A percentile compares a stretch with the other conserved stretches of the same genome.
phyloP scores from a whole-genome alignment of 2,888 invertebrate species.

The Polia nebulosa region DNA sequence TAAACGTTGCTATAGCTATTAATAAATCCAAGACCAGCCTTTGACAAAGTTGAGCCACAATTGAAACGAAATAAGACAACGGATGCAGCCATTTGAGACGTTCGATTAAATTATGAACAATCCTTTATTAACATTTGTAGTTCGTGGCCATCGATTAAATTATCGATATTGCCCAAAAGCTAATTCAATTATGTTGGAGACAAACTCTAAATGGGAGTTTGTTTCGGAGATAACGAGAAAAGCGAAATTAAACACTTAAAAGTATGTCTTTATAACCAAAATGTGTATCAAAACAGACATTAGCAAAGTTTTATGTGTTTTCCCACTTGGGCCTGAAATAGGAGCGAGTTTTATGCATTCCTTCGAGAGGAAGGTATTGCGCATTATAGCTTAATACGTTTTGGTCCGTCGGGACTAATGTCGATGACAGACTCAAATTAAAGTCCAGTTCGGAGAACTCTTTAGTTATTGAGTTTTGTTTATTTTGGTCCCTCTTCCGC shows the following conservation, averaged over 20 bases:
- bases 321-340: conserved; percentile 37
- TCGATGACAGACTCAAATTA: conserved; percentile 51
- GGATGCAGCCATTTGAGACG: conserved; percentile 87
- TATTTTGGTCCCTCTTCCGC: conserved; percentile 43
- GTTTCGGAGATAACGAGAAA: conserved; percentile 23
- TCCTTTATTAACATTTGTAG: conserved; percentile 59
- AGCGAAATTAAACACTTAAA: conserved; percentile 50
- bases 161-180: conserved; percentile 35
- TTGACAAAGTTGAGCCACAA: conserved; percentile 75
- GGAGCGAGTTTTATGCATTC: conserved; percentile 43
- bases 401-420: conserved; percentile 37
- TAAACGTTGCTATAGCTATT: conserved; percentile 62
- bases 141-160: conserved; percentile 43
- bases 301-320: conserved; percentile 54
- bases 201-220: conserved; percentile 35
- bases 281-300: conserved; percentile 48
- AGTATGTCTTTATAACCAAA: conserved; percentile 33
- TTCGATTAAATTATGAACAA: conserved; percentile 82
- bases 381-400: conserved; percentile 52
- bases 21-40: conserved; percentile 67
- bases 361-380: conserved; percentile 24
- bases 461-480: conserved; percentile 51
- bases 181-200: conserved; percentile 28
- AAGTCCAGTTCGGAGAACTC: conserved; percentile 47
- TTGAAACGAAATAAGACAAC: conserved; percentile 78